phyloP scores from a whole-genome alignment of 2,888 invertebrate species.

The Pherbina coryleti region DNA sequence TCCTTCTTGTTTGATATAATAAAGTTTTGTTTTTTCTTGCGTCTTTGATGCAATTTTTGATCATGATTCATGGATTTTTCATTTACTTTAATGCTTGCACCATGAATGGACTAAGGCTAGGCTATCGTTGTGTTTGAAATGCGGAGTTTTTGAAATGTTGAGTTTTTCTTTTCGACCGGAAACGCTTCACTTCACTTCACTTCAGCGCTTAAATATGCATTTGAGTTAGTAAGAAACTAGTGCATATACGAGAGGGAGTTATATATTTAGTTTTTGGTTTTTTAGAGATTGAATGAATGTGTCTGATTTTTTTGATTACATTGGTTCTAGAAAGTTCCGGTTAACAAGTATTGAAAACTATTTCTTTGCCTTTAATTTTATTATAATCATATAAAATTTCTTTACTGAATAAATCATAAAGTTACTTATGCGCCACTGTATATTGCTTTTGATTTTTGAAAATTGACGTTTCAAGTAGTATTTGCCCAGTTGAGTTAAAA shows the following conservation, averaged over 20 bases:
- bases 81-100: background rate
- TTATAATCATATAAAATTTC: too few species aligned
- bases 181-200: conserved; percentile 24
- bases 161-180: conserved; percentile 19
- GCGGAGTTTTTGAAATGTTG: background rate
- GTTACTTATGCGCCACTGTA: too few species aligned
- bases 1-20: conserved; percentile 7
- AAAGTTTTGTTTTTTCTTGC: background rate
- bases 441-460: too few species aligned
- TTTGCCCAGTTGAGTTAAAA: too few species aligned
- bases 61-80: conserved; percentile 37
- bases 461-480: too few species aligned
- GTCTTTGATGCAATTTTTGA: conserved; percentile 30
- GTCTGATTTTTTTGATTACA: too few species aligned
- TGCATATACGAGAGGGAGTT: background rate
- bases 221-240: conserved; percentile 55
- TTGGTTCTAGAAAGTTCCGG: too few species aligned
- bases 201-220: conserved; percentile 52
- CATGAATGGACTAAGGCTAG: background rate
- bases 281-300: too few species aligned
- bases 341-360: too few species aligned
- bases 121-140: background rate
- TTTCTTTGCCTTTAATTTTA: too few species aligned
- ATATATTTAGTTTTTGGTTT: too few species aligned
- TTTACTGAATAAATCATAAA: too few species aligned